Evolutionary conservation across 2,797 vertebrate species (phyloP), one percentile per base, ranked within the genome.

Genomic region (Pseudotriccus pelzelni): DNA sequence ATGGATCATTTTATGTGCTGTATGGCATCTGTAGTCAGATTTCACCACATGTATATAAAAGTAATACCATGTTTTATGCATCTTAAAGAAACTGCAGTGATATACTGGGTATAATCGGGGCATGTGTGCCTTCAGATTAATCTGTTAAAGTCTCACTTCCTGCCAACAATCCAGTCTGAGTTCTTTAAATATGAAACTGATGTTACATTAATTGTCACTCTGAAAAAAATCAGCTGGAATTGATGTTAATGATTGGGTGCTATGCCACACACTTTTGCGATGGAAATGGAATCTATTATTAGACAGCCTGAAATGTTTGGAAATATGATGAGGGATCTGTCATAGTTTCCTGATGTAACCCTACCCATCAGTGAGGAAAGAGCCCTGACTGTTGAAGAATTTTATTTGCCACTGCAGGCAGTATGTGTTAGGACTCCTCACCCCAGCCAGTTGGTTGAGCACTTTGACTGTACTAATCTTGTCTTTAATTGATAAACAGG

Each of bases 251-350:
- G 30, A 44, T 23, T 74, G 37, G 32, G 75, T 55, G 41, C 20
- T 67, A 34, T 7, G 27, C 41, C 66, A 27, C 50, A 81, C 62
- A 22, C 39, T 87, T 88, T 49, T 90, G 72, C 46, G 43, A 46
- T 84, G 72, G 79, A 89, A 91, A 91, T 59, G 9, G 58, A 85
- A 50, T 34, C 68, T 87, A n/a, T 87, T 87, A 72, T 84, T 89
- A 92, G 60, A 64, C 46, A 75, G 69, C 50, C 43, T 75, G 60
- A 43, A 93, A 39, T 12, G 32, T 78, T 58, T 93, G 68, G 75
- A 83, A 89, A 69, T 83, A 27, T 2, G 39, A 34, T 50, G 72
- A 16, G 64, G 59, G 68, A 60, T 80, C 39, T 92, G 12, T 47
- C 76, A 82, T 17, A 44, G 47, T 43, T 96, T 92, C 64, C 75